Conservation (phyloP, 2,797 vertebrate species). For the Acanthornis magna region DNA sequence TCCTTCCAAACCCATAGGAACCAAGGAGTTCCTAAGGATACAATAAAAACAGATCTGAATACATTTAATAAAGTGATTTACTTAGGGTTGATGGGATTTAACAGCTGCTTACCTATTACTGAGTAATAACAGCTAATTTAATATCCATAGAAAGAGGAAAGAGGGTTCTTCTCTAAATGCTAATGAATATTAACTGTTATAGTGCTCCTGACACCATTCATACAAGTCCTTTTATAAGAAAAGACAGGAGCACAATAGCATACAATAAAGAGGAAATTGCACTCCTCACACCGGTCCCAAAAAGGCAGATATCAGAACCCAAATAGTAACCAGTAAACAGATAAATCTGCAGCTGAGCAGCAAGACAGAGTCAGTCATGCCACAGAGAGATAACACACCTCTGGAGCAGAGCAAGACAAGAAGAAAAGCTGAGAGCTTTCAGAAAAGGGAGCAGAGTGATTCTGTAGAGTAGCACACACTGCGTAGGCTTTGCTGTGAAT, state of each 20-base stretch:
- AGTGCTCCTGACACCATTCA: constrained; percentile 29
- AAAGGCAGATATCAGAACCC: constrained; percentile 38
- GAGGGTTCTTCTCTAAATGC: constrained; percentile 29
- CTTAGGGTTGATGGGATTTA: constrained; percentile 60
- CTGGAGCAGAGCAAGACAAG: constrained; percentile 9
- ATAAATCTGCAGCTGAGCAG: constrained; percentile 60
- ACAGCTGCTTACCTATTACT: constrained; percentile 55
- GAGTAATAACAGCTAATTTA: constrained; percentile 60
- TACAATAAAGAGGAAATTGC: constrained; percentile 57
- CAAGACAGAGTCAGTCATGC: constrained; percentile 38
- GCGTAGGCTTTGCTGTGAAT: constrained; percentile 23
- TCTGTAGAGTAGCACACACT: background rate
- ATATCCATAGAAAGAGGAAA: constrained; percentile 41
- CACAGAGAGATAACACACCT: constrained; percentile 37
- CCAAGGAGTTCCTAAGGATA: constrained; percentile 17
- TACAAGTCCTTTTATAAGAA: constrained; percentile 28
- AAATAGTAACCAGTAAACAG: constrained; percentile 64
- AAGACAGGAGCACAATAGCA: constrained; percentile 42
- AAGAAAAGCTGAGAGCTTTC: background rate
- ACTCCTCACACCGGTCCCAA: constrained; percentile 29
- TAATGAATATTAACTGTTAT: constrained; percentile 55
- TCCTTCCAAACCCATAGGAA: constrained; percentile 24
- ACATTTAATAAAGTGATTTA: constrained; percentile 56
- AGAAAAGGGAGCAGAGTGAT: constrained; percentile 8
- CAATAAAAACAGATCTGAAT: constrained; percentile 35